Conservation (phyloP, 2,113 vertebrate species). For the Ifrita kowaldi region DNA sequence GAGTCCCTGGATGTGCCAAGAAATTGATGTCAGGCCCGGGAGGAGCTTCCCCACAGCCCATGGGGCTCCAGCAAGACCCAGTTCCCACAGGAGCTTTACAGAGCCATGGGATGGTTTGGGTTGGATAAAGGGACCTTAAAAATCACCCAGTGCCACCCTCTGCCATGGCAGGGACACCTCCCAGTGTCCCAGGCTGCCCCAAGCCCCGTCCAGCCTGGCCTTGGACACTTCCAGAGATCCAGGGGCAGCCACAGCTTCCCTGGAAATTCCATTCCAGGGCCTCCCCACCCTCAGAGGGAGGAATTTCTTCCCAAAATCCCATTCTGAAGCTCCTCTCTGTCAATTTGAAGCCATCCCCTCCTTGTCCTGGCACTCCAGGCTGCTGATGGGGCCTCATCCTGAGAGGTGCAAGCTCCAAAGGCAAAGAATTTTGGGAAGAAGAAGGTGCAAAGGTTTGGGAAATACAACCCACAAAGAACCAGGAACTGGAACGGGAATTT, state of each 20-base stretch:
- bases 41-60: background rate
- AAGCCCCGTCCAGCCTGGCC: background rate
- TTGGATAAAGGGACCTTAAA: background rate
- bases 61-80: background rate
- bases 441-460: background rate
- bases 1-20: background rate
- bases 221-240: background rate
- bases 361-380: background rate
- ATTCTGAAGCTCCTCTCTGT: background rate
- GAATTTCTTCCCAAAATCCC: background rate
- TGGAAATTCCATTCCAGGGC: background rate
- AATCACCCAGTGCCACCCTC: background rate
- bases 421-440: background rate
- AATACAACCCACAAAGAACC: fast-evolving
- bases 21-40: background rate
- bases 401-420: background rate
- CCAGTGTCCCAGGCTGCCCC: background rate
- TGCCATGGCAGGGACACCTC: background rate
- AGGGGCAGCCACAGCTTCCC: background rate
- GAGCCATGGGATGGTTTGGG: background rate
- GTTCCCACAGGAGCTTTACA: background rate
- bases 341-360: background rate
- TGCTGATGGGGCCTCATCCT: background rate
- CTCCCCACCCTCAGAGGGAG: background rate
- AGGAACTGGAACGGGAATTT: fast-evolving